Conservation (phyloP, 2,888 invertebrate species). For the Brenthis daphne region DNA sequence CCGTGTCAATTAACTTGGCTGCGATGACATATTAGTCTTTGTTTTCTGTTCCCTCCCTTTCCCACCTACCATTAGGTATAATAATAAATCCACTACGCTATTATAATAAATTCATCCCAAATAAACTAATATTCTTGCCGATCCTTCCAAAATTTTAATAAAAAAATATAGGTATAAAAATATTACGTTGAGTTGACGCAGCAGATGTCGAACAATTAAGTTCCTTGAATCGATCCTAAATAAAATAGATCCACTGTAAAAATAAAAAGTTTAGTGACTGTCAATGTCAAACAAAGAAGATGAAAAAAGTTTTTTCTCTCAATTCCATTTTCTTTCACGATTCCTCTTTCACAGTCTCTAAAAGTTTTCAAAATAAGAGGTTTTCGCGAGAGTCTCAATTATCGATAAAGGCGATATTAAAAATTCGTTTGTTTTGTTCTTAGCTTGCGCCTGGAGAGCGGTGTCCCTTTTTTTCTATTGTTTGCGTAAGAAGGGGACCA, state of each 20-base stretch:
- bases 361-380: conserved; percentile 81
- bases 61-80: conserved; percentile 50
- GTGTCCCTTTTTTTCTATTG: conserved; percentile 78
- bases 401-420: conserved; percentile 82
- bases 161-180: conserved; percentile 50
- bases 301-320: conserved; percentile 80
- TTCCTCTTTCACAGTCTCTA: conserved; percentile 79
- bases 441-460: conserved; percentile 70
- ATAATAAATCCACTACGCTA: conserved; percentile 19
- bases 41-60: conserved; percentile 56
- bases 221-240: conserved; percentile 71
- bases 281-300: conserved; percentile 82
- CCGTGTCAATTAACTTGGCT: conserved; percentile 80
- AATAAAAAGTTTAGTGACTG: conserved; percentile 79
- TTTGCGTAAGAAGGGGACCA: conserved; percentile 75
- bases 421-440: conserved; percentile 83
- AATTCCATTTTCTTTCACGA: conserved; percentile 78
- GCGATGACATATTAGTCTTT: conserved; percentile 81
- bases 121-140: conserved; percentile 29
- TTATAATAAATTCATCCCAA: conserved; percentile 8
- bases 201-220: conserved; percentile 71
- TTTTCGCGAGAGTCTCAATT: conserved; percentile 81
- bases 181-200: conserved; percentile 64
- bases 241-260: conserved; percentile 78
- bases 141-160: conserved; percentile 35